Conservation (phyloP, 1,140 invertebrate genomes). For the Sitobion miscanthi region DNA sequence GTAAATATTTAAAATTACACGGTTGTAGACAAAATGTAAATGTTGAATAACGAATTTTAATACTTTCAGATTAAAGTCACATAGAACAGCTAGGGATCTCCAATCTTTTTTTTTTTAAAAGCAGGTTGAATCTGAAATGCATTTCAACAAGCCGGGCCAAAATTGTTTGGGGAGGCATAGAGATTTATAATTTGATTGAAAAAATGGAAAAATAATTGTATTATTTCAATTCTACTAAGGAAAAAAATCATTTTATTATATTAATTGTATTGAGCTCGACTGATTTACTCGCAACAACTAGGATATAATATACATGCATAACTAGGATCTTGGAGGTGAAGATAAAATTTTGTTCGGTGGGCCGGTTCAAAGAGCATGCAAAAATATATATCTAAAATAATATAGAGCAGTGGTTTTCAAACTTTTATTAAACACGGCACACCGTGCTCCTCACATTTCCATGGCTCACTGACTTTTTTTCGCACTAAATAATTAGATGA, state of each 20-base stretch:
- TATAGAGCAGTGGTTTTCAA: no score
- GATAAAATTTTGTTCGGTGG: background rate
- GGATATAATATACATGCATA: background rate
- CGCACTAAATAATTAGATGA: no score
- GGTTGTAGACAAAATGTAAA: background rate
- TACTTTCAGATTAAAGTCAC: background rate
- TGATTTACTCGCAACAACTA: background rate
- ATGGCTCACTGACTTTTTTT: no score
- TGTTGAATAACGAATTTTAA: background rate
- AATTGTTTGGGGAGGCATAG: background rate
- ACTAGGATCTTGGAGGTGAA: background rate
- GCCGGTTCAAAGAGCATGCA: background rate
- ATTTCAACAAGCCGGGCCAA: background rate
- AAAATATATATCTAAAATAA: background rate
- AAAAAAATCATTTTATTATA: background rate
- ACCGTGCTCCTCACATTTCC: no score
- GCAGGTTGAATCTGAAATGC: background rate
- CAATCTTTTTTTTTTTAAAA: background rate
- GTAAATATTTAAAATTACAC: background rate
- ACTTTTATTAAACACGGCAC: no score
- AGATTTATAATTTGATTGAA: background rate
- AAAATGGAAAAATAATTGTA: background rate
- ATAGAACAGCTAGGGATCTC: background rate
- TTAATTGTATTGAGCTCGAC: background rate
- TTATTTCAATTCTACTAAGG: background rate